Percentiles rank a stretch among this genome's conserved stretches.
phyloP scores from a whole-genome alignment of 2,113 vertebrate genomes.

The Hemichromis elongatus region DNA sequence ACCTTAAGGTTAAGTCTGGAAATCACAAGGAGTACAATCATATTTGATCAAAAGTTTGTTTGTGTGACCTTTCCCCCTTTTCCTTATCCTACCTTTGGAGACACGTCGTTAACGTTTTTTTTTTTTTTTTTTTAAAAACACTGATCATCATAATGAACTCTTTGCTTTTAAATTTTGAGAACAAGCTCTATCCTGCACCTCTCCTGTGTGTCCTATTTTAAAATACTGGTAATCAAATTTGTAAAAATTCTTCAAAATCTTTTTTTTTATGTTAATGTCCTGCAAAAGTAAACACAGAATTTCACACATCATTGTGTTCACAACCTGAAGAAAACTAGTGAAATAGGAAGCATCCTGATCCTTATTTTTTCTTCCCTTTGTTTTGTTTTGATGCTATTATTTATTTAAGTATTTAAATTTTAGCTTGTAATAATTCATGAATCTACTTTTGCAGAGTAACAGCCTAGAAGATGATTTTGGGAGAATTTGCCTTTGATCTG shows the following conservation, averaged over 20 bases:
- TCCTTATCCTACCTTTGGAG: neutral
- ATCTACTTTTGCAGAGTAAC: conserved; percentile 15
- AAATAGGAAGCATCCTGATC: neutral
- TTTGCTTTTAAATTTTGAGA: neutral
- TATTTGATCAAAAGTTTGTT: conserved; percentile 2
- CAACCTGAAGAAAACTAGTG: neutral
- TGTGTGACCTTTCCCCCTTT: neutral
- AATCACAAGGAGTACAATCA: neutral
- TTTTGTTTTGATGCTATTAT: neutral
- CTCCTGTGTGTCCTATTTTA: neutral
- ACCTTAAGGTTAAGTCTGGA: neutral
- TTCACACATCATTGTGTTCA: neutral
- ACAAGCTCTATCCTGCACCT: neutral
- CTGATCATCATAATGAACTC: neutral
- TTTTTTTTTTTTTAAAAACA: neutral
- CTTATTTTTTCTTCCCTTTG: neutral
- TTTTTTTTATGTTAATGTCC: neutral
- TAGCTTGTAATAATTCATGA: neutral
- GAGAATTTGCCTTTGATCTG: neutral
- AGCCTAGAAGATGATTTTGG: neutral
- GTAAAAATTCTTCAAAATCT: neutral
- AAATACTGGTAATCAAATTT: neutral
- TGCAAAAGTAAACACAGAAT: neutral
- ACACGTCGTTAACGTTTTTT: neutral
- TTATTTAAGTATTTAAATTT: neutral